Base-by-base conservation (phyloP, 2,113 vertebrate genomes). In the Pongo abelii region DNA sequence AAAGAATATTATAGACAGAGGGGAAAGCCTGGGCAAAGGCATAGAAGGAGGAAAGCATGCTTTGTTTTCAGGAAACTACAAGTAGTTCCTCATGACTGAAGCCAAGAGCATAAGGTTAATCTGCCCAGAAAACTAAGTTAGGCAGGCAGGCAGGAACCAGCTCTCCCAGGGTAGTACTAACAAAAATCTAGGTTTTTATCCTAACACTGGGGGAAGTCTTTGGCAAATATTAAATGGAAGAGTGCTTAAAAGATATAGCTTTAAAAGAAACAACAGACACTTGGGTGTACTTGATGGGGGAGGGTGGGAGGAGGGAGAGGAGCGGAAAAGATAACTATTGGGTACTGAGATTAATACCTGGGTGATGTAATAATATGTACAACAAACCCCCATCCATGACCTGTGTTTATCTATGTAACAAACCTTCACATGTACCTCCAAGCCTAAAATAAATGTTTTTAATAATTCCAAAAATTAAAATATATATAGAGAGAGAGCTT, bases 161-260 rank as follows among this genome's bases (percentile, higher is more conserved):
- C 17, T 93, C 50, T 92, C 67, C 79, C 38, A 84, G 48, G 25
- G 81, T 25, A 17, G 43, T 83, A 43, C 25, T 91, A 94, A 91
- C 55, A 85, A 94, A 64, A 93, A 93, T 52, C 72, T 83, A 52
- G 6, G 93, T 89, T 91, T 91, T 97, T 96, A 64, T 93, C 80
- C 79, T 84, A 79, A 89, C 25, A 55, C 91, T 86, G 20, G 75
- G 52, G 59, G 52, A 90, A 93, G 52, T 90, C 81, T 88, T 96
- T 87, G 67, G 75, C 74, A 81, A 87, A 84, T 75, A 38, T 89
- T 74, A 96, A 94, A 43, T 69, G 86, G n/a, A 94, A 89, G 14
- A 93, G 23, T 84, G 43, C 95, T 96, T 89, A 81, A 97, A 96
- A 93, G 85, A 79, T 69, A 88, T 35, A 69, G 23, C 69, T 94